Conservation (phyloP, 2,797 vertebrate species). For the Xiphorhynchus erythropygius region DNA sequence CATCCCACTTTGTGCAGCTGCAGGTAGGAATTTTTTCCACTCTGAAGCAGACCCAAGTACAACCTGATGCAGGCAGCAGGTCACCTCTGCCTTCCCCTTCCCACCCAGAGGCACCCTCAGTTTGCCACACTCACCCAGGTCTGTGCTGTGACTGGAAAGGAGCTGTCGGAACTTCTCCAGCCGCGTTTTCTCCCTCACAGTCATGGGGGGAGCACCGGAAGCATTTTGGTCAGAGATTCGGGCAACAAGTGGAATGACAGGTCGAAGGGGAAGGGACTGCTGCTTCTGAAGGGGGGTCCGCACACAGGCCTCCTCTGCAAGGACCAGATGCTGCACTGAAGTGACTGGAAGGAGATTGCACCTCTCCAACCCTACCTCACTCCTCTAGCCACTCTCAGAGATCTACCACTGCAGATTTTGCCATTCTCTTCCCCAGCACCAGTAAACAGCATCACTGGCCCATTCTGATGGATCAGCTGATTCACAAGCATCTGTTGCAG, state of each 20-base stretch:
- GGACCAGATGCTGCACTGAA: neutral
- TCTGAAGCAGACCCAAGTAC: neutral
- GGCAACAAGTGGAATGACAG: slow-evolving; percentile 93
- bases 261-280: slow-evolving; percentile 90
- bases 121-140: slow-evolving; percentile 85
- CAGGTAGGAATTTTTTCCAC: neutral
- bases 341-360: neutral
- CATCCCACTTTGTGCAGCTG: neutral
- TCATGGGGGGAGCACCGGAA: slow-evolving; percentile 94
- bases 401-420: neutral
- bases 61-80: neutral
- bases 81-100: neutral
- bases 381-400: neutral
- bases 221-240: slow-evolving; percentile 98
- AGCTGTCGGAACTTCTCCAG: slow-evolving; percentile 95
- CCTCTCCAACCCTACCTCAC: neutral
- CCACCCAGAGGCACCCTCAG: neutral
- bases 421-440: neutral
- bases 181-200: slow-evolving; percentile 92
- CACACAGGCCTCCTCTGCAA: slow-evolving; percentile 76
- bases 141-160: slow-evolving; percentile 90
- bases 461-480: neutral
- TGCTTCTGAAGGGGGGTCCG: slow-evolving; percentile 88
- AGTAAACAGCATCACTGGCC: neutral
- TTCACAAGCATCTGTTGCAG: neutral